A percentile compares a stretch with the other conserved stretches of the same genome.
These are phyloP conservation scores for Drosophila mettleri DNA, from an alignment of 2,888 invertebrate genomes.

Conservation along the genomic window DNA sequence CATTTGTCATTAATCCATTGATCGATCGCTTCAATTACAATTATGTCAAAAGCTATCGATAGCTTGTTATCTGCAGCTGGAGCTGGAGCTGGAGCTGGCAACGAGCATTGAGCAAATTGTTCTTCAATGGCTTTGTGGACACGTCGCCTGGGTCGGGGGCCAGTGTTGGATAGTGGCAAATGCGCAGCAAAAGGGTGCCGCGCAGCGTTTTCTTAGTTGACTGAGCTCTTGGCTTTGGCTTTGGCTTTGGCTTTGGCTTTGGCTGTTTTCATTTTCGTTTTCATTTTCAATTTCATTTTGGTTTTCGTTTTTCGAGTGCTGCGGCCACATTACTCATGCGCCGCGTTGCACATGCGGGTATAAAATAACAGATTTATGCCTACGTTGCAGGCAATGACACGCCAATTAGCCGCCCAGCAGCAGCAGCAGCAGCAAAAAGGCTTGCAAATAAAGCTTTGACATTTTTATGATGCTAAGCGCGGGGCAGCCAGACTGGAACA, in stretches of 20 bases:
- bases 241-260: conserved; percentile 8
- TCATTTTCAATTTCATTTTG: neutral
- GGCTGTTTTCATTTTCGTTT: neutral
- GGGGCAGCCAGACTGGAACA: conserved; percentile 51
- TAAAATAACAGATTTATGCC: conserved; percentile 80
- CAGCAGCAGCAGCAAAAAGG: conserved; percentile 45
- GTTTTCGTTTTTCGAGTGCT: conserved; percentile 14
- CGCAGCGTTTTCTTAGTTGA: conserved; percentile 7
- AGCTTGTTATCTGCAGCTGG: fast-evolving
- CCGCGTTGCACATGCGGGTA: conserved; percentile 69
- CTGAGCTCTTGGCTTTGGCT: conserved; percentile 6
- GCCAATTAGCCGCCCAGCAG: conserved; percentile 75
- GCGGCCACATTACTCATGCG: conserved; percentile 76
- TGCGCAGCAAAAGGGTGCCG: conserved; percentile 35
- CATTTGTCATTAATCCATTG: no score
- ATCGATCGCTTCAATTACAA: no score
- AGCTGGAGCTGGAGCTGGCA: neutral
- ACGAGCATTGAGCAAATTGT: neutral
- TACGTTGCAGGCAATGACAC: conserved; percentile 77
- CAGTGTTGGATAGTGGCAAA: conserved; percentile 42
- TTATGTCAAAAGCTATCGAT: neutral
- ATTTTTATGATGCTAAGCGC: conserved; percentile 80
- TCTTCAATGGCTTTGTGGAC: neutral
- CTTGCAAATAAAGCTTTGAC: conserved; percentile 78
- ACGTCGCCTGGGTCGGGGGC: conserved; percentile 6